phyloP scores from a whole-genome alignment of 2,113 vertebrate species.

The Apteryx mantelli region DNA sequence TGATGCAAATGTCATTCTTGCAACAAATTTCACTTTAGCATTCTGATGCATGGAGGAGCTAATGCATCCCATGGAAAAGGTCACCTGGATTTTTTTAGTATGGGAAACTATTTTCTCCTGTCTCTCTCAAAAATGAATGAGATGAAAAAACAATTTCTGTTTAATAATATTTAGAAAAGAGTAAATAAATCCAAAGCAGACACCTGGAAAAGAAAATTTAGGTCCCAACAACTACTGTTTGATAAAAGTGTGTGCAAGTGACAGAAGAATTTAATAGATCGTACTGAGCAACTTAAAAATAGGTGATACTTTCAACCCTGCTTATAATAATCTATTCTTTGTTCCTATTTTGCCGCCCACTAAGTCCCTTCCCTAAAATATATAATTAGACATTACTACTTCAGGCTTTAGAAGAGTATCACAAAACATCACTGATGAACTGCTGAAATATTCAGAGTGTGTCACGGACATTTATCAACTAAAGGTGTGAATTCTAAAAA shows the following conservation, averaged over 20 bases:
- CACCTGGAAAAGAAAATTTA: not conserved
- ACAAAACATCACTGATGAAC: not conserved
- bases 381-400: not conserved
- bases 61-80: not conserved
- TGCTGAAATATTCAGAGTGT: not conserved
- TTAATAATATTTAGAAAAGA: not conserved
- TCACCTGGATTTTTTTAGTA: not conserved
- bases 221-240: not conserved
- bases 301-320: not conserved
- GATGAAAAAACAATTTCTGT: not conserved
- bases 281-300: not conserved
- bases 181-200: not conserved
- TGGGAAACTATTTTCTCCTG: not conserved
- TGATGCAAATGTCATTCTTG: not conserved
- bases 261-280: not conserved
- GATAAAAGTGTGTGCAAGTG: not conserved
- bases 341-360: not conserved
- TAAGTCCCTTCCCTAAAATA: not conserved
- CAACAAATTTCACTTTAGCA: not conserved
- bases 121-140: not conserved
- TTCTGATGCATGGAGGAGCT: not conserved
- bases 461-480: not conserved
- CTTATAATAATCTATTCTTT: not conserved
- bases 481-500: not conserved
- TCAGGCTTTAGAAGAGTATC: not conserved